Percentiles rank a stretch among this genome's conserved stretches.
phyloP scores from a whole-genome alignment of 2,797 vertebrate species.

The Gobionotothen gibberifrons region DNA sequence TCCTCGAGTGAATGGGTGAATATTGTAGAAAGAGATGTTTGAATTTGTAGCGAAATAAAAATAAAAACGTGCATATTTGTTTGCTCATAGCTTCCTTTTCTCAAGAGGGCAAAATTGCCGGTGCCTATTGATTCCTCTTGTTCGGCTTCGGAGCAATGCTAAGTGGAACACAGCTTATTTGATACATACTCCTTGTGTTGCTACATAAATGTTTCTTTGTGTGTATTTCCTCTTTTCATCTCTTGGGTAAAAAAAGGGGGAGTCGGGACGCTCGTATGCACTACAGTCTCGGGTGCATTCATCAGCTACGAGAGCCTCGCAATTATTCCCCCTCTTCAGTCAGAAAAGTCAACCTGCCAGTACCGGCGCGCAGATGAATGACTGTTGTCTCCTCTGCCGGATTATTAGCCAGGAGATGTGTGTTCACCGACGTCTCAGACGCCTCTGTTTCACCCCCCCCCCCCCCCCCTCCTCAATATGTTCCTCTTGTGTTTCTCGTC shows the following conservation, averaged over 20 bases:
- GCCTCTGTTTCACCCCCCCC: constrained; percentile 10
- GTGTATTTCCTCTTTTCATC: constrained; percentile 70
- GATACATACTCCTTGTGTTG: constrained; percentile 71
- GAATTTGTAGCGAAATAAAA: constrained; percentile 28
- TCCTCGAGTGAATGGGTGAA: constrained; percentile 23
- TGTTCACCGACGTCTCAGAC: constrained; percentile 41
- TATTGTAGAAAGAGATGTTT: constrained; percentile 27
- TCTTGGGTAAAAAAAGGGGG: constrained; percentile 30
- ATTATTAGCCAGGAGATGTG: constrained; percentile 78
- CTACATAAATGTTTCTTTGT: constrained; percentile 76
- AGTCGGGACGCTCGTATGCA: constrained; percentile 49
- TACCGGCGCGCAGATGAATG: constrained; percentile 71
- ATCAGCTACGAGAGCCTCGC: constrained; percentile 66
- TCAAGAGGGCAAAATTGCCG: constrained; percentile 62
- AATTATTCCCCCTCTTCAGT: constrained; percentile 77
- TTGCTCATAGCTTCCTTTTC: constrained; percentile 55
- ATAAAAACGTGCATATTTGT: constrained; percentile 53
- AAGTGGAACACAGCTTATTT: constrained; percentile 72
- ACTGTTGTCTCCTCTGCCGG: constrained; percentile 72
- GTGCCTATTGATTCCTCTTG: constrained; percentile 58
- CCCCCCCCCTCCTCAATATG: constrained; percentile 51
- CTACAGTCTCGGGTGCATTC: constrained; percentile 66
- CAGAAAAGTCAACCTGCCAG: constrained; percentile 77
- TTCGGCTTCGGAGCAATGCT: constrained; percentile 59
- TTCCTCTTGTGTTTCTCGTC: constrained; percentile 73